A percentile compares a stretch with the other conserved stretches of the same genome.
These are phyloP conservation scores for Hybos culiciformis DNA, from an alignment of 2,888 invertebrate genomes.

Conservation along the genomic window DNA sequence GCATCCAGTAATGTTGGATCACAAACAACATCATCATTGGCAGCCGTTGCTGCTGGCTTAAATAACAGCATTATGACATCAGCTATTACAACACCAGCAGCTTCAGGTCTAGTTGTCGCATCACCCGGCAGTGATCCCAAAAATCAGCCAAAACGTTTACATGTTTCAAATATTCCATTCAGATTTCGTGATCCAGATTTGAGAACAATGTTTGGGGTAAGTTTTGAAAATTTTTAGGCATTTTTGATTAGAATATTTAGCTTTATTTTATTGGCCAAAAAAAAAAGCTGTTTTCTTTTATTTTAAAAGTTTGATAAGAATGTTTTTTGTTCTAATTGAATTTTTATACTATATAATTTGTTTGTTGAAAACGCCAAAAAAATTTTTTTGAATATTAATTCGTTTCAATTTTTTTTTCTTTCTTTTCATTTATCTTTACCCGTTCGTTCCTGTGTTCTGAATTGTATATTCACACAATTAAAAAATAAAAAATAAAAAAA, in stretches of 20 bases:
- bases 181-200: slow-evolving; percentile 98
- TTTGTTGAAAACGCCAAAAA: not conserved
- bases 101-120: slow-evolving; percentile 34
- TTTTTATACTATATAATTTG: too few relatives aligned
- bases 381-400: not conserved
- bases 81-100: slow-evolving; percentile 36
- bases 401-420: slow-evolving; percentile 8
- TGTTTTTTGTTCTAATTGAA: too few relatives aligned
- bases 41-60: slow-evolving; percentile 30
- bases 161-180: slow-evolving; percentile 99
- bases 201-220: slow-evolving; percentile 95
- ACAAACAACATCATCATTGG: slow-evolving; percentile 21
- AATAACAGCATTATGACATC: slow-evolving; percentile 25
- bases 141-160: slow-evolving; percentile 82
- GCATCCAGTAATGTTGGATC: slow-evolving; percentile 13
- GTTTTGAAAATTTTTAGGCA: slow-evolving; percentile 32
- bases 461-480: slow-evolving; percentile 13
- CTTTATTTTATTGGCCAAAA: slow-evolving; percentile 5
- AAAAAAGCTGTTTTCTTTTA: too few relatives aligned
- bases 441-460: slow-evolving; percentile 14
- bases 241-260: not conserved
- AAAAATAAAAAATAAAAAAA: slow-evolving; percentile 1
- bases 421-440: slow-evolving; percentile 16
- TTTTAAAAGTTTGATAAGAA: slow-evolving; percentile 4
- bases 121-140: slow-evolving; percentile 45